phyloP scores from a whole-genome alignment of 2,888 invertebrate genomes.

The Hanleya hanleyi region DNA sequence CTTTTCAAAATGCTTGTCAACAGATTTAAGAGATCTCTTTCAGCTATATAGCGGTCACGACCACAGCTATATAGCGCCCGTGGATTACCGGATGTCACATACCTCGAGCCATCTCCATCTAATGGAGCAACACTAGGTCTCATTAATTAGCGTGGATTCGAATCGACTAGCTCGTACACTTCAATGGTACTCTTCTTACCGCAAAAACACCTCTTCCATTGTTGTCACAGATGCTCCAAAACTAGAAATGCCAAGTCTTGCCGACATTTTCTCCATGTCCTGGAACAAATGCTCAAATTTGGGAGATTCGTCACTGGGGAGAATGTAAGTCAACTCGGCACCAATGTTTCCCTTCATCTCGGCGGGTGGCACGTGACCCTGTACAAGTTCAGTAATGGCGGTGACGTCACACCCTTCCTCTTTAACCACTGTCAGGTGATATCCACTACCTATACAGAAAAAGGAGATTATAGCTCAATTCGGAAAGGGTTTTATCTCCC shows the following conservation, averaged over 20 bases:
- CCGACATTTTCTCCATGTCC: constrained; percentile 58
- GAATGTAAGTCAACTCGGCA: constrained; percentile 65
- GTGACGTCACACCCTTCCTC: constrained; percentile 74
- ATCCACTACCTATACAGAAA: constrained; percentile 80
- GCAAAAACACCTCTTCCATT: constrained; percentile 85
- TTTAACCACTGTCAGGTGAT: constrained; percentile 83
- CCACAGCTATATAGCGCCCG: too few species aligned
- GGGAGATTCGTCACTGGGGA: constrained; percentile 61
- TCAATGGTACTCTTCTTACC: too few species aligned
- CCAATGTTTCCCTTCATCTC: constrained; percentile 75
- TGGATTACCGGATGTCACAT: too few species aligned
- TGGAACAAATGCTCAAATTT: constrained; percentile 61
- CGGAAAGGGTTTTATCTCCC: too few species aligned
- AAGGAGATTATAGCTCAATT: too few species aligned
- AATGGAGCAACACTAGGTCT: too few species aligned
- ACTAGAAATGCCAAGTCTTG: constrained; percentile 80
- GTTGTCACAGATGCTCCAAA: constrained; percentile 91
- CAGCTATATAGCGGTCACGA: too few species aligned
- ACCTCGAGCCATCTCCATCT: too few species aligned
- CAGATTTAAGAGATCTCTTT: too few species aligned
- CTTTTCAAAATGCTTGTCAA: too few species aligned
- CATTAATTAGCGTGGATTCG: too few species aligned
- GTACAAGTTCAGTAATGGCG: constrained; percentile 78
- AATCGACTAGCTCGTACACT: too few species aligned
- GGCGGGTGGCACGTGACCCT: constrained; percentile 80